Evolutionary conservation across 2,113 vertebrate genomes (phyloP).

Genomic region (Calonectris borealis): DNA sequence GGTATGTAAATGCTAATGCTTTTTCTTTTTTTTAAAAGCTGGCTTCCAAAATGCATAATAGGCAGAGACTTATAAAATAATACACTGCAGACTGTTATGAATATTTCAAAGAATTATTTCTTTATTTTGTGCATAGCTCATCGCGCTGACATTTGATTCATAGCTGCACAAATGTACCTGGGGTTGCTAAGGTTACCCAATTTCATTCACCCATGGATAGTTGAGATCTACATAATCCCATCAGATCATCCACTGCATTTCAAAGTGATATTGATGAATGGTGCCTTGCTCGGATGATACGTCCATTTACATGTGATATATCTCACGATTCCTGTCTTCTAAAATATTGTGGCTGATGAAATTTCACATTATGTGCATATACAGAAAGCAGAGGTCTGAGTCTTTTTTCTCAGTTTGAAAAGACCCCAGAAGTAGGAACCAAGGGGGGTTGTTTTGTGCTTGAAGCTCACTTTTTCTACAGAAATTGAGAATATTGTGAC

Average conservation of each 20-base stretch:
- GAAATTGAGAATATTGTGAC: not conserved
- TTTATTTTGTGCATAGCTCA: constrained; percentile 73
- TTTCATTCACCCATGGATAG: constrained; percentile 91
- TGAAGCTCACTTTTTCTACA: not conserved
- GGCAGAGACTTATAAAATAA: constrained; percentile 74
- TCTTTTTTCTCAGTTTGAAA: constrained; percentile 40
- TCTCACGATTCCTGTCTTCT: constrained; percentile 82
- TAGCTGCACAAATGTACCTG: constrained; percentile 81
- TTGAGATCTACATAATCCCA: constrained; percentile 98
- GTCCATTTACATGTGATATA: constrained; percentile 97
- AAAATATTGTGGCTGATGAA: constrained; percentile 77
- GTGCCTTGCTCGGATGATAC: constrained; percentile 90
- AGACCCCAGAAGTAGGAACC: not conserved
- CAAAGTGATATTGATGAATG: constrained; percentile 93
- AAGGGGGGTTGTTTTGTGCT: not conserved
- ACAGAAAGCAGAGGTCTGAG: constrained; percentile 50
- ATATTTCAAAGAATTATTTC: constrained; percentile 79
- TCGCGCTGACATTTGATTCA: constrained; percentile 77
- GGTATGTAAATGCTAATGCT: constrained; percentile 59
- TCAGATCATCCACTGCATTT: constrained; percentile 90
- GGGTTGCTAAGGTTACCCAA: constrained; percentile 98
- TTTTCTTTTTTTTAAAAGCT: not conserved
- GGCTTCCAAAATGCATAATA: constrained; percentile 67
- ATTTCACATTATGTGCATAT: constrained; percentile 73
- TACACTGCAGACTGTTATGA: constrained; percentile 72